Percentiles rank a stretch among this genome's conserved stretches.
phyloP scores from a whole-genome alignment of 2,797 vertebrate genomes.

The Parambassis ranga region DNA sequence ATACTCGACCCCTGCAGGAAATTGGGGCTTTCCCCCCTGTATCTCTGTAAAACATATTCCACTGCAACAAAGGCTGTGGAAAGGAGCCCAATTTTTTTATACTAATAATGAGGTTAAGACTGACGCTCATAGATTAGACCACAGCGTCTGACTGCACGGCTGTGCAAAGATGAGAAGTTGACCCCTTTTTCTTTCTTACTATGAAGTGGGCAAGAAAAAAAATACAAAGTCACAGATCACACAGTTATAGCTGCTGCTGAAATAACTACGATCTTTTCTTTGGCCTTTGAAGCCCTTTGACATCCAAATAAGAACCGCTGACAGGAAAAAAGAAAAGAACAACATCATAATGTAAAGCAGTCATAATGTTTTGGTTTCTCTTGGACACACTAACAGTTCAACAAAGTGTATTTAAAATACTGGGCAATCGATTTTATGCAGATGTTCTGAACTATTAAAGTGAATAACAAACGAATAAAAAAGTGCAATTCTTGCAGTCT shows the following conservation, averaged over 20 bases:
- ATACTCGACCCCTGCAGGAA: slow-evolving; percentile 69
- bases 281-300: slow-evolving; percentile 37
- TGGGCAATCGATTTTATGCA: no score
- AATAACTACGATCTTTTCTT: slow-evolving; percentile 25
- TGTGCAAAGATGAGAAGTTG: slow-evolving; percentile 55
- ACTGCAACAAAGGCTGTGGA: slow-evolving; percentile 66
- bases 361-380: background rate
- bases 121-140: slow-evolving; percentile 71
- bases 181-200: slow-evolving; percentile 44
- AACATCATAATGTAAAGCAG: background rate
- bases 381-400: background rate
- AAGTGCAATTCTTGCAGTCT: no score
- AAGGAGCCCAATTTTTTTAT: slow-evolving; percentile 62
- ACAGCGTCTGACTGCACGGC: slow-evolving; percentile 50
- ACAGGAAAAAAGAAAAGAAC: background rate
- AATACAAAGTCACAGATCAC: slow-evolving; percentile 41
- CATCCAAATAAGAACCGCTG: background rate
- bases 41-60: slow-evolving; percentile 75
- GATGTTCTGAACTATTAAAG: background rate
- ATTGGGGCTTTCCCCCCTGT: slow-evolving; percentile 48
- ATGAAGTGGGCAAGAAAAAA: slow-evolving; percentile 31
- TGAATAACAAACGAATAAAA: background rate
- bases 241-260: slow-evolving; percentile 41
- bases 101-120: slow-evolving; percentile 75
- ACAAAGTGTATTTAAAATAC: no score